Base-by-base conservation (phyloP, 2,113 vertebrate species). In the Lepidothrix coronata region DNA sequence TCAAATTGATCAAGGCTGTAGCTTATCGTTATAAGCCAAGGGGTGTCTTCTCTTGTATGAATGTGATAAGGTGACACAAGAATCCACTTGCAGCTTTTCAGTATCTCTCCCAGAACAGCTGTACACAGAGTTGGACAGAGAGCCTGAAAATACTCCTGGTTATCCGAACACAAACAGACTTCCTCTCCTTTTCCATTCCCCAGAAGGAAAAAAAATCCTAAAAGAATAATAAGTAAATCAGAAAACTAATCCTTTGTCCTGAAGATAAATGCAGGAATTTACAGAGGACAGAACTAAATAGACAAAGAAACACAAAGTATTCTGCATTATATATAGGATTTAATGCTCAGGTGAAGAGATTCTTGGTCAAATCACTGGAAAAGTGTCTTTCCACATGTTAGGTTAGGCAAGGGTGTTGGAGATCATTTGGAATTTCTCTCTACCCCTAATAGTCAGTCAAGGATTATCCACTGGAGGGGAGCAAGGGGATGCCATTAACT, bases 1-100 rank as follows among this genome's bases (percentile, higher is more conserved):
- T 95, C 90, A 90, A 93, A 96, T 88, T 4, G 31, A 97, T 97
- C 85, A 92, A 90, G 63, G 35, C 57, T 83, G 65, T 44, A 88
- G 82, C 88, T 95, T 94, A 93, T 94, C 35, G 1, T 76, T 95
- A 76, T 57, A 89, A 91, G 85, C 83, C 91, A 92, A 85, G 48
- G 92, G 88, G 68, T 93, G 55, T 90, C 79, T 93, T 88, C 58
- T 85, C 72, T 94, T 83, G 85, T 90, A 79, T 95, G 44, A 88
- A 90, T 1, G 52, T 85, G 93, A 93, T 89, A 96, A 95, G 74
- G 62, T 76, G 54, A 85, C 46, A 66, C 21, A 68, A 89, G 87
- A 82, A 94, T 83, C 74, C 71, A 91, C 89, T 76, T 76, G 89
- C 49, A 93, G 81, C 66, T 85, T 94, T 95, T 83, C 59, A 83